Conservation (phyloP, 2,888 invertebrate species). For the Brenthis ino region DNA sequence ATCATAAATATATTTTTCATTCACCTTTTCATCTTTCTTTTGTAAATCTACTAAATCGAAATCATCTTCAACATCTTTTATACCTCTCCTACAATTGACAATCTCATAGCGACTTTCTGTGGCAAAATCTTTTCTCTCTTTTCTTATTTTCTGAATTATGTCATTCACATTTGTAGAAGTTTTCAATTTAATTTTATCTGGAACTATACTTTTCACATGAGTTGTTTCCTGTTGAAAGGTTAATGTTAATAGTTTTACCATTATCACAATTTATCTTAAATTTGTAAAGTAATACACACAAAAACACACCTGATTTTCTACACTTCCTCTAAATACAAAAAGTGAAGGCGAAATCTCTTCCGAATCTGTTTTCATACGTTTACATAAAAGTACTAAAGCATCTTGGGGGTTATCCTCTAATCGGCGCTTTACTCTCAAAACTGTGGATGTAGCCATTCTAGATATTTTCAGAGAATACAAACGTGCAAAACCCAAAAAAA, state of each 20-base stretch:
- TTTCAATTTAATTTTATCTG: slow-evolving; percentile 60
- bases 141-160: slow-evolving; percentile 68
- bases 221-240: slow-evolving; percentile 58
- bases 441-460: slow-evolving; percentile 77
- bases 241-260: no score
- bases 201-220: slow-evolving; percentile 59
- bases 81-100: slow-evolving; percentile 67
- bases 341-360: slow-evolving; percentile 82
- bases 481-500: no score
- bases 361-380: slow-evolving; percentile 83
- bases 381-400: slow-evolving; percentile 87
- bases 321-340: slow-evolving; percentile 87
- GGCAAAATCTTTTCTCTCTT: slow-evolving; percentile 63
- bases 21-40: slow-evolving; percentile 50
- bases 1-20: slow-evolving; percentile 70
- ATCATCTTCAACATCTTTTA: slow-evolving; percentile 54
- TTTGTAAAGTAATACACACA: no score
- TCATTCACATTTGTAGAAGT: slow-evolving; percentile 57
- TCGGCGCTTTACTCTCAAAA: slow-evolving; percentile 88
- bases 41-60: slow-evolving; percentile 67
- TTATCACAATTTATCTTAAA: no score
- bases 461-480: background rate
- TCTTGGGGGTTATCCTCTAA: slow-evolving; percentile 87
- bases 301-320: slow-evolving; percentile 83
- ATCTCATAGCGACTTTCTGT: slow-evolving; percentile 67